These are phyloP conservation scores for Prionailurus bengalensis DNA, from an alignment of 2,113 vertebrate genomes.

Conservation along the genomic window DNA sequence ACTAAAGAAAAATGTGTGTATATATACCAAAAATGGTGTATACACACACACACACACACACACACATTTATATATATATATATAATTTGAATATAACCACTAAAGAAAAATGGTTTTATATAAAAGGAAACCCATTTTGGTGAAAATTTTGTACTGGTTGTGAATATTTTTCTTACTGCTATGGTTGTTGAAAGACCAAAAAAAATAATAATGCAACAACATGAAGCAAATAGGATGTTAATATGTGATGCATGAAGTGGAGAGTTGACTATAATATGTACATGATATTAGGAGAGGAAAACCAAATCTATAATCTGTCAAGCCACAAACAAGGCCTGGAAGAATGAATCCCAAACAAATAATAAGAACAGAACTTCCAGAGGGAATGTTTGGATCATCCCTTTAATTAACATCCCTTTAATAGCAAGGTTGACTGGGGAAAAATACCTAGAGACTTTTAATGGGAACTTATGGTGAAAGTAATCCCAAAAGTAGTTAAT, in stretches of 20 bases:
- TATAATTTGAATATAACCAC: background rate
- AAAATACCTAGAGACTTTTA: constrained; percentile 19
- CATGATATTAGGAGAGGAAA: background rate
- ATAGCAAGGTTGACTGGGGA: background rate
- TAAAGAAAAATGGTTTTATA: background rate
- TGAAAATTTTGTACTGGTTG: background rate
- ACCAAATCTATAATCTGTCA: background rate
- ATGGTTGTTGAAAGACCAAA: background rate
- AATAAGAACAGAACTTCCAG: background rate
- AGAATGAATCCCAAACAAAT: background rate
- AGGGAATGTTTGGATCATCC: constrained; percentile 10
- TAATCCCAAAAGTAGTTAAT: background rate
- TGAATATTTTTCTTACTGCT: background rate
- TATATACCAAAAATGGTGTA: too few species aligned
- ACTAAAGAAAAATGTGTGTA: background rate
- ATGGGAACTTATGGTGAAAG: background rate
- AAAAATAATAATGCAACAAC: background rate
- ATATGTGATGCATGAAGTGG: background rate
- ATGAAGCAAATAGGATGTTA: background rate
- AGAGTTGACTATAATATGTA: background rate
- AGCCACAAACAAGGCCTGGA: background rate
- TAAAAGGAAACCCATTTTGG: background rate
- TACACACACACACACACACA: too few species aligned
- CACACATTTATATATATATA: background rate
- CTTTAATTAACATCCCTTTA: constrained; percentile 37